Evolutionary conservation across 2,888 invertebrate genomes (phyloP).

Genomic region (Eilema sororculum): DNA sequence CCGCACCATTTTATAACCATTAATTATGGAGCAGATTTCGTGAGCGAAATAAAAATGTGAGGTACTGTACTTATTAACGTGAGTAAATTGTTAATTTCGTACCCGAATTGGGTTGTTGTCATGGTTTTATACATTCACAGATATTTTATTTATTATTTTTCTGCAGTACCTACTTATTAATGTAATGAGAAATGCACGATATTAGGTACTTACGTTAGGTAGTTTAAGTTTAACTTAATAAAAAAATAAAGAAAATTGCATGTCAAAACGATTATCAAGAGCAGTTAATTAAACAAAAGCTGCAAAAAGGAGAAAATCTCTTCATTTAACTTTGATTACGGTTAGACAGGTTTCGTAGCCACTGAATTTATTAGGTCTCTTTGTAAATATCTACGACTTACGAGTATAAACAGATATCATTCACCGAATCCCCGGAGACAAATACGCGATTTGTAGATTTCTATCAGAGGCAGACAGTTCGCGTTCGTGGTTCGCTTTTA

Average conservation of each 20-base stretch:
- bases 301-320: background rate
- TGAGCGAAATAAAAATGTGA: constrained; percentile 37
- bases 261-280: background rate
- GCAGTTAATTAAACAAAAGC: no score
- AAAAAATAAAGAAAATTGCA: no score
- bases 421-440: background rate
- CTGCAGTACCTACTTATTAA: background rate
- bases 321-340: background rate
- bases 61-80: constrained; percentile 26
- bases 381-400: background rate
- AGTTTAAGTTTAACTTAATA: no score
- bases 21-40: constrained; percentile 33
- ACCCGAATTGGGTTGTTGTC: constrained; percentile 28
- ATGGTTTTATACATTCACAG: constrained; percentile 22
- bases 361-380: background rate
- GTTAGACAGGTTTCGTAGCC: background rate
- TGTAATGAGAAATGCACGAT: no score
- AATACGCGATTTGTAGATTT: constrained; percentile 18
- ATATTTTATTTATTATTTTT: constrained; percentile 1
- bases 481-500: constrained; percentile 11
- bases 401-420: constrained; percentile 8
- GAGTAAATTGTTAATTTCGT: constrained; percentile 35
- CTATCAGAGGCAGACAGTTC: constrained; percentile 14
- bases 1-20: constrained; percentile 41
- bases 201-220: no score